A percentile compares a stretch with the other conserved stretches of the same genome.
phyloP scores from a whole-genome alignment of 2,888 invertebrate genomes.

The Amiota mariae region DNA sequence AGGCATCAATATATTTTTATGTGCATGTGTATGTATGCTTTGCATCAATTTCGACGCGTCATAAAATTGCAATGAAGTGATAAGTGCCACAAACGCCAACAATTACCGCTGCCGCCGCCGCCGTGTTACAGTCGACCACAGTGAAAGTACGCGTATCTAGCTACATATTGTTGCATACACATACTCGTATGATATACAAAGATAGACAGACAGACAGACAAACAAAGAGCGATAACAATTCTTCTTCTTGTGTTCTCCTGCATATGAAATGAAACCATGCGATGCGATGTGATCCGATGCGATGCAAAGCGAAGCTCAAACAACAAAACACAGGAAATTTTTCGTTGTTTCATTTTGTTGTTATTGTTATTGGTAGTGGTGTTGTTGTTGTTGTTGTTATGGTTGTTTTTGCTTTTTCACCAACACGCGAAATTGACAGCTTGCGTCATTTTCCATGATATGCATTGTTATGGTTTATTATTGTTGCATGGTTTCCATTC shows the following conservation, averaged over 20 bases:
- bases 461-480: constrained; percentile 39
- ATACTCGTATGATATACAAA: constrained; percentile 45
- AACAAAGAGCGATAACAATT: constrained; percentile 42
- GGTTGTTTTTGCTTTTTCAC: constrained; percentile 54
- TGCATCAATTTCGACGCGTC: constrained; percentile 65
- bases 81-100: constrained; percentile 54
- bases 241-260: constrained; percentile 13
- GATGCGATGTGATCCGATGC: not conserved
- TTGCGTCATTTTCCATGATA: constrained; percentile 64
- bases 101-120: not conserved
- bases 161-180: not conserved
- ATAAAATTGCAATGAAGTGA: constrained; percentile 69
- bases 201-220: constrained; percentile 41
- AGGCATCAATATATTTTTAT: constrained; percentile 33
- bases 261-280: constrained; percentile 18
- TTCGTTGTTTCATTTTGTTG: constrained; percentile 38
- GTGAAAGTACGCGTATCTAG: constrained; percentile 28
- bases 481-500: constrained; percentile 22
- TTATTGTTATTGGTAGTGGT: constrained; percentile 1
- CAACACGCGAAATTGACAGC: constrained; percentile 70
- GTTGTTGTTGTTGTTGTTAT: constrained; percentile 34
- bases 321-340: constrained; percentile 47
- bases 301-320: not conserved
- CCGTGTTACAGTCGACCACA: constrained; percentile 35
- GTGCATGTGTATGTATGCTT: constrained; percentile 47